Conservation (phyloP, 2,888 invertebrate genomes). For the Phengaris arion region DNA sequence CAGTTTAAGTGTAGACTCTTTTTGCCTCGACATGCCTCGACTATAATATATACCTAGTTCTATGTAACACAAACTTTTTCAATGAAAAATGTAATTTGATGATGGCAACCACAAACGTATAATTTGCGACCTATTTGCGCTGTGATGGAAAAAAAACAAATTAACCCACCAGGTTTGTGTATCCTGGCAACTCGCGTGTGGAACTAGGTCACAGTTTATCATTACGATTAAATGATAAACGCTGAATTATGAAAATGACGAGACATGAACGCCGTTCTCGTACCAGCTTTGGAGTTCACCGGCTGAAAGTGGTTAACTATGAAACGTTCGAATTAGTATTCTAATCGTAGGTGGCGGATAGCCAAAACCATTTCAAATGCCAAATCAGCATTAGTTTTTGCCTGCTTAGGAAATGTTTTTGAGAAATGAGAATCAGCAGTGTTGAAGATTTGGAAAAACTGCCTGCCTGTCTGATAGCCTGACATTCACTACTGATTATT, state of each 20-base stretch:
- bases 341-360: slow-evolving; percentile 5
- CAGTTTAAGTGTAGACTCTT: too few species aligned
- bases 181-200: slow-evolving; percentile 54
- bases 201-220: slow-evolving; percentile 62
- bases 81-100: neutral
- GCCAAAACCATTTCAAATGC: neutral
- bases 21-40: too few species aligned
- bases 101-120: neutral
- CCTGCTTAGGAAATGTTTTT: neutral
- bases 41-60: too few species aligned
- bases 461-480: too few species aligned
- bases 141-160: slow-evolving; percentile 35
- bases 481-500: too few species aligned
- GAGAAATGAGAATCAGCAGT: neutral
- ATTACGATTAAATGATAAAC: slow-evolving; percentile 64
- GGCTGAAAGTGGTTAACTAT: slow-evolving; percentile 9
- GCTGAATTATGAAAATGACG: slow-evolving; percentile 54
- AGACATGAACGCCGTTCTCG: slow-evolving; percentile 25
- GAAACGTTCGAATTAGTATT: slow-evolving; percentile 14
- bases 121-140: slow-evolving; percentile 10
- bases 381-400: neutral
- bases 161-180: slow-evolving; percentile 41
- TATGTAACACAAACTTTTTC: neutral
- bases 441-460: too few species aligned
- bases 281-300: neutral